These are phyloP conservation scores for Telmatochromis sp. DNA, from an alignment of 2,113 vertebrate species.

Conservation along the genomic window DNA sequence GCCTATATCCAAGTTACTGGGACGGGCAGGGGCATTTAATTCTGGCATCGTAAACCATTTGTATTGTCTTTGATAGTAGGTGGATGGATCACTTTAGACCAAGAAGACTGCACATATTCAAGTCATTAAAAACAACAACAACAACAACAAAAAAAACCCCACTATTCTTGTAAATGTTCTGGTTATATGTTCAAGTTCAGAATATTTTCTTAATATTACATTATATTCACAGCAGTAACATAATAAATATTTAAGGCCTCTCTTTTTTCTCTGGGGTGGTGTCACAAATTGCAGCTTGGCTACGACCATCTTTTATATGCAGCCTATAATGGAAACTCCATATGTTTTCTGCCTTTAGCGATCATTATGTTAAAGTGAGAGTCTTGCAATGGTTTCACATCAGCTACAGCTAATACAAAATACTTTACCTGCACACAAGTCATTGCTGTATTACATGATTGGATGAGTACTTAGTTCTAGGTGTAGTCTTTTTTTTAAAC, in stretches of 20 bases:
- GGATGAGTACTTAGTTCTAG: background rate
- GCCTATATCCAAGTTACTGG: background rate
- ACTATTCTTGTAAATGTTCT: background rate
- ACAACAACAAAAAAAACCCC: rapidly evolving
- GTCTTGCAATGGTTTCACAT: background rate
- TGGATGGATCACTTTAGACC: background rate
- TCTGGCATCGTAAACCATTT: background rate
- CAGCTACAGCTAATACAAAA: background rate
- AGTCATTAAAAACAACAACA: background rate
- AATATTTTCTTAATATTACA: background rate
- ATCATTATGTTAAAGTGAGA: background rate
- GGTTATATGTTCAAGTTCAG: background rate
- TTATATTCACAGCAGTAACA: background rate
- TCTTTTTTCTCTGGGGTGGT: background rate
- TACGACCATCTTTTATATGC: background rate
- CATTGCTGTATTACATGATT: background rate
- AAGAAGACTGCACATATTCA: background rate
- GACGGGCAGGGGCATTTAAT: background rate
- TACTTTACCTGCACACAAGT: background rate
- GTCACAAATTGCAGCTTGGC: background rate
- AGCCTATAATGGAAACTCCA: background rate
- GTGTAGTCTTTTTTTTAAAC: background rate
- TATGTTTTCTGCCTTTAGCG: background rate
- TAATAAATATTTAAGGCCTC: background rate
- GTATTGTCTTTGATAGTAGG: background rate